Evolutionary conservation across 2,888 invertebrate species (phyloP).

Genomic region (Aphodius granarius): DNA sequence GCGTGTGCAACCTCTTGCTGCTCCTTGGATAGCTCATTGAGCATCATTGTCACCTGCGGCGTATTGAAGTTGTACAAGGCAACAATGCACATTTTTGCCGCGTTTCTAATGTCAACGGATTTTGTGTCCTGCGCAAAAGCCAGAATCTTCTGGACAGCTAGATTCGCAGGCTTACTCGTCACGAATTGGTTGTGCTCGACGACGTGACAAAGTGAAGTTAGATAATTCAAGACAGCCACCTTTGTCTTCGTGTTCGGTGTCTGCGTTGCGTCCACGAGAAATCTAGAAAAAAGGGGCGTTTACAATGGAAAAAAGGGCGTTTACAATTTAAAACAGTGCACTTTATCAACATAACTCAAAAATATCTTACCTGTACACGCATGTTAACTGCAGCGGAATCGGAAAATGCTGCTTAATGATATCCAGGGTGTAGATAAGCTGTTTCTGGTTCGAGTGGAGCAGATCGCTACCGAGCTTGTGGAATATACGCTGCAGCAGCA

Average conservation of each 20-base stretch:
- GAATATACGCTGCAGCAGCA: conserved; percentile 75
- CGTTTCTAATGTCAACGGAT: conserved; percentile 69
- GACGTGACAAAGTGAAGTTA: conserved; percentile 65
- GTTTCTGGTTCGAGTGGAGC: conserved; percentile 87
- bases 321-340: no score
- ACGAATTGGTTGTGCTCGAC: conserved; percentile 58
- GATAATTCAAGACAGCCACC: conserved; percentile 73
- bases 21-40: conserved; percentile 71
- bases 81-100: conserved; percentile 70
- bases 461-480: conserved; percentile 87
- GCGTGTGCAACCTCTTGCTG: conserved; percentile 74
- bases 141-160: conserved; percentile 74
- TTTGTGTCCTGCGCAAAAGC: conserved; percentile 70
- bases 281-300: conserved; percentile 59
- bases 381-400: conserved; percentile 65
- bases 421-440: conserved; percentile 84
- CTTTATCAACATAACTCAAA: not conserved
- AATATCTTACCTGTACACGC: conserved; percentile 60
- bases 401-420: conserved; percentile 73
- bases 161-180: conserved; percentile 58
- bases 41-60: conserved; percentile 81
- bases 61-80: conserved; percentile 91
- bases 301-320: no score
- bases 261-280: conserved; percentile 89
- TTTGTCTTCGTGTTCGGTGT: conserved; percentile 86